A percentile compares a stretch with the other conserved stretches of the same genome.
Conservation (phyloP, 2,113 vertebrate genomes). For the Heterochromis multidens region DNA sequence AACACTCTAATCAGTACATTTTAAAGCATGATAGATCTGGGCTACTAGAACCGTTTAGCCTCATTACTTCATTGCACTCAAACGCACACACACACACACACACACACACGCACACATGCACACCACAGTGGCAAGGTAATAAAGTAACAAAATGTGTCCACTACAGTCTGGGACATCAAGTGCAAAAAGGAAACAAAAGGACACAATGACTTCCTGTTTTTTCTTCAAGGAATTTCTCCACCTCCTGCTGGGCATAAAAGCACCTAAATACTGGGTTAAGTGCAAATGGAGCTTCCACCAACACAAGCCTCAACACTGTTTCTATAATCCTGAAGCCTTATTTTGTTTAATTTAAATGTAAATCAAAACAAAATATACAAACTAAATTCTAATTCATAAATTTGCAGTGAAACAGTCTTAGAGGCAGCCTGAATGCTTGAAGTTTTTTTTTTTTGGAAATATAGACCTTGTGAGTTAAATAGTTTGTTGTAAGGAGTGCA, state of each 20-base stretch:
- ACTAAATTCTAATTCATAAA: neutral
- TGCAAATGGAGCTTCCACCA: constrained; percentile 5
- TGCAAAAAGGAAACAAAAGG: constrained; percentile 57
- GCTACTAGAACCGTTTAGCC: neutral
- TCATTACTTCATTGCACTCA: neutral
- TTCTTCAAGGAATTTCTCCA: constrained; percentile 49
- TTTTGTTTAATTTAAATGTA: neutral
- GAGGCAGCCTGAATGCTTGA: neutral
- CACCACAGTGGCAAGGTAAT: neutral
- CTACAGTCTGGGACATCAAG: constrained; percentile 46
- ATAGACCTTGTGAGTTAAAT: neutral
- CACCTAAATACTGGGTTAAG: neutral
- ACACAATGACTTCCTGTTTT: constrained; percentile 65
- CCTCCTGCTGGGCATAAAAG: constrained; percentile 27
- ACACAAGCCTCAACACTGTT: neutral
- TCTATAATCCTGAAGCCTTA: neutral
- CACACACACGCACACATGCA: neutral
- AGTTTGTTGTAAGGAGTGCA: neutral
- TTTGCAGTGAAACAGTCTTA: neutral
- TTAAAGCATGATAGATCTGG: neutral
- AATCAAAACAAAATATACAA: neutral
- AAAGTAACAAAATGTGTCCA: constrained; percentile 53
- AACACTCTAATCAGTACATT: neutral
- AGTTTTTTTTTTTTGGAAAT: neutral
- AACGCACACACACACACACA: neutral